A percentile compares a stretch with the other conserved stretches of the same genome.
Conservation (phyloP, 1,140 invertebrate genomes). For the Drosophila gunungcola region DNA sequence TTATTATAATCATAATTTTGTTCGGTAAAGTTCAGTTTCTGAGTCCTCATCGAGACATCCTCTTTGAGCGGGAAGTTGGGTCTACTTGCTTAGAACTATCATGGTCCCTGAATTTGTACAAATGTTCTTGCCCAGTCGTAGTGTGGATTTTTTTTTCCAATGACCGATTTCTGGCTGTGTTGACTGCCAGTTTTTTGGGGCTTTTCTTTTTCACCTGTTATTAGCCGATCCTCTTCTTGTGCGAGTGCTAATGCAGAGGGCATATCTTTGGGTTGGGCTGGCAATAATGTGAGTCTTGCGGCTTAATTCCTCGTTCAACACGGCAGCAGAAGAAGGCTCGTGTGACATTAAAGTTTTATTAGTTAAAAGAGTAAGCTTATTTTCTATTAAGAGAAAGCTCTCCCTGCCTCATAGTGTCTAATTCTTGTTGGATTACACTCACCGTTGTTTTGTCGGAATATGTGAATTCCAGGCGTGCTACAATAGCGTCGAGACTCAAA, state of each 20-base stretch:
- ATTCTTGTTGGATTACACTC: not conserved
- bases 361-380: not conserved
- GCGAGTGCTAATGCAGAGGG: not conserved
- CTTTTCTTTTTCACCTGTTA: not conserved
- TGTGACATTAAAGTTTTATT: not conserved
- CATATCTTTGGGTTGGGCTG: not conserved
- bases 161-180: not conserved
- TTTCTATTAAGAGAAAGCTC: not conserved
- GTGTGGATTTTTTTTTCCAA: not conserved
- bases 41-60: not conserved
- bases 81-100: not conserved
- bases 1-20: not conserved
- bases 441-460: not conserved
- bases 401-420: not conserved
- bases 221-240: not conserved
- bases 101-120: not conserved
- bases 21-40: not conserved
- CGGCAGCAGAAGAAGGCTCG: not conserved
- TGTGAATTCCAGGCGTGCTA: not conserved
- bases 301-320: not conserved
- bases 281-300: not conserved
- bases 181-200: slow-evolving; percentile 1
- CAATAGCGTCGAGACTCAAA: not conserved
- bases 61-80: not conserved
- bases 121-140: not conserved